Evolutionary conservation across 1,140 invertebrate species (phyloP).

Genomic region (Ruditapes philippinarum): DNA sequence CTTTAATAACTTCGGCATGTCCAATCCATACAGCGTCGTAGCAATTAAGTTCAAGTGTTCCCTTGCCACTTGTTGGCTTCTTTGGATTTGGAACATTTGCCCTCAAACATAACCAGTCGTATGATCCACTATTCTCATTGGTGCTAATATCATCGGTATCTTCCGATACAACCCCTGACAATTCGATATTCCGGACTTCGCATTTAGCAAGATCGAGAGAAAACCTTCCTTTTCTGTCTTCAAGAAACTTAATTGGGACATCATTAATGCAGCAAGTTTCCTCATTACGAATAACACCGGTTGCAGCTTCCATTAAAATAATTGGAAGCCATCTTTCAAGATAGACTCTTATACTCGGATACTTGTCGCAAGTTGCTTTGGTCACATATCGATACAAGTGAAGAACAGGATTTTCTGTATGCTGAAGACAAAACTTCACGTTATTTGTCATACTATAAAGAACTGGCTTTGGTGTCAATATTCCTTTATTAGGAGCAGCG

Average conservation of each 20-base stretch:
- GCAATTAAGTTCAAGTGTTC: not conserved
- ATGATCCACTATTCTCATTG: not conserved
- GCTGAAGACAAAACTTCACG: slow-evolving; percentile 71
- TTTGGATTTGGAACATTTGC: not conserved
- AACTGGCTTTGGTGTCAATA: slow-evolving; percentile 65
- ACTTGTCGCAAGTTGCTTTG: slow-evolving; percentile 32
- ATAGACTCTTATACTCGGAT: slow-evolving; percentile 58
- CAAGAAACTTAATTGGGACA: slow-evolving; percentile 37
- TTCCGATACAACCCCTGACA: slow-evolving; percentile 55
- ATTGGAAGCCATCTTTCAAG: slow-evolving; percentile 70
- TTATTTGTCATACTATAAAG: slow-evolving; percentile 70
- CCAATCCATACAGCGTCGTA: slow-evolving; percentile 65
- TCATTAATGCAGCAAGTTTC: slow-evolving; percentile 67
- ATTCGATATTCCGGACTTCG: slow-evolving; percentile 63
- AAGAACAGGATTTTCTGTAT: slow-evolving; percentile 70
- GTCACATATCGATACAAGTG: slow-evolving; percentile 59
- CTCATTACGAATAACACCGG: slow-evolving; percentile 41
- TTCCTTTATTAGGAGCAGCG: slow-evolving; percentile 61
- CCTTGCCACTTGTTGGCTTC: not conserved
- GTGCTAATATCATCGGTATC: slow-evolving; percentile 14
- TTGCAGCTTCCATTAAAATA: slow-evolving; percentile 75
- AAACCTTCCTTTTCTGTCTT: slow-evolving; percentile 56
- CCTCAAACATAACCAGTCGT: slow-evolving; percentile 53
- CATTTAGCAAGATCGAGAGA: slow-evolving; percentile 41
- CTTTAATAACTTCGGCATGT: slow-evolving; percentile 57